These are phyloP conservation scores for Tragelaphus strepsiceros DNA, from an alignment of 2,113 vertebrate genomes.

Conservation along the genomic window DNA sequence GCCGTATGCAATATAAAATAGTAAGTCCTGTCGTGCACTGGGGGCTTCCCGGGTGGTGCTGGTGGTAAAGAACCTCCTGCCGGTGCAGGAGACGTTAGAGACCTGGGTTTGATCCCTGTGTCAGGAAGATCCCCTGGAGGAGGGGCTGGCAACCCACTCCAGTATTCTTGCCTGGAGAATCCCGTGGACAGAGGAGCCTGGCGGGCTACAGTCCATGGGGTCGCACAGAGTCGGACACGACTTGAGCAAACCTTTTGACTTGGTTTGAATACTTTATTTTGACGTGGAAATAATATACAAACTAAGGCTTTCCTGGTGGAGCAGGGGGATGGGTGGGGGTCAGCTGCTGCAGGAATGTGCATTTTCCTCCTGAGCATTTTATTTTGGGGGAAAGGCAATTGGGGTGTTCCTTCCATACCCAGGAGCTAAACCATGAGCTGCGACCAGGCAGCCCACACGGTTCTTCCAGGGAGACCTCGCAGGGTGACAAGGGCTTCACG, in stretches of 20 bases:
- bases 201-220: accelerated
- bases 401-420: neutral
- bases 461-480: neutral
- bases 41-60: neutral
- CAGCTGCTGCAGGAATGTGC: neutral
- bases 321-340: neutral
- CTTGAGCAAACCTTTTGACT: accelerated
- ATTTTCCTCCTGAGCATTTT: neutral
- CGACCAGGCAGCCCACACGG: accelerated
- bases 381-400: neutral
- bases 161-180: neutral
- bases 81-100: neutral
- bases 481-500: accelerated
- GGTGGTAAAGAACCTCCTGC: neutral
- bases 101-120: neutral
- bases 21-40: neutral
- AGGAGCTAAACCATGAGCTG: neutral
- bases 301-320: neutral
- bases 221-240: accelerated
- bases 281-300: neutral
- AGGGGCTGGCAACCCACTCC: neutral
- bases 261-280: neutral
- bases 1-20: neutral
- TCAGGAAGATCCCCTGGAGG: neutral
- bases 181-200: neutral